Evolutionary conservation across 1,140 invertebrate genomes (phyloP), one percentile per base, ranked within the genome.

Genomic region (Carposina sasakii): DNA sequence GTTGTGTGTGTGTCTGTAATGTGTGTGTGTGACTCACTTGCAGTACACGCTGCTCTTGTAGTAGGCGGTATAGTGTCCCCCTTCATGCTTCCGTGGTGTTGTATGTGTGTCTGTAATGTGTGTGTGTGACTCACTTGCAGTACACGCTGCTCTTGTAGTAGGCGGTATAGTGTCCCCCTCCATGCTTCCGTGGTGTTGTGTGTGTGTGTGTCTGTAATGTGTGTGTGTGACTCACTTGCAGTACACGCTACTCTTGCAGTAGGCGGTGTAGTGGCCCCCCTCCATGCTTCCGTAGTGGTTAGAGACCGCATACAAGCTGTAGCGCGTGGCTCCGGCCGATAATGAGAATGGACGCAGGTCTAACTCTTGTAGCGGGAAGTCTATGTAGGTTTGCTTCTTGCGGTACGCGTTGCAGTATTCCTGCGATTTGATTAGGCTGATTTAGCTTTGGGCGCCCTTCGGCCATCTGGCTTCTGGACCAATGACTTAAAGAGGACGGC

Each of bases 261-360:
- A 88, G 0, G 87, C 94, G 0, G 93, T 96, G 60, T 97, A 98
- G 79, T 98, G 96, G 0, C 96, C 96, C 2, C 92, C 91, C 61
- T 96, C 93, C 90, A 97, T 93, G 0, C 93, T 93, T 23, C 96
- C 96, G 70, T 92, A 95, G 78, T 98, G 96, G 77, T 97, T 97
- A 0, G 94, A 96, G 33, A 96, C 91, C 0, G 91, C 94, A 71
- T 96, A 96, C 2, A 96, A 72, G 66, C 91, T 89, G 64, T 93
- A 96, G n/a, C 70, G 73, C 4, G 84, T 85, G 52, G 88, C 86
- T n/a, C 79, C 71, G 26, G 83, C 40, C 34, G 73, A 40, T 63
- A 86, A 30, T 68, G 78, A 59, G 54, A 88, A 90, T 15, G 86
- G 85, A 37, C 85, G 86, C 72, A 96, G 88, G 57, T 94, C 89